A percentile compares a stretch with the other conserved stretches of the same genome.
phyloP scores from a whole-genome alignment of 2,888 invertebrate genomes.

The Spisula solida region DNA sequence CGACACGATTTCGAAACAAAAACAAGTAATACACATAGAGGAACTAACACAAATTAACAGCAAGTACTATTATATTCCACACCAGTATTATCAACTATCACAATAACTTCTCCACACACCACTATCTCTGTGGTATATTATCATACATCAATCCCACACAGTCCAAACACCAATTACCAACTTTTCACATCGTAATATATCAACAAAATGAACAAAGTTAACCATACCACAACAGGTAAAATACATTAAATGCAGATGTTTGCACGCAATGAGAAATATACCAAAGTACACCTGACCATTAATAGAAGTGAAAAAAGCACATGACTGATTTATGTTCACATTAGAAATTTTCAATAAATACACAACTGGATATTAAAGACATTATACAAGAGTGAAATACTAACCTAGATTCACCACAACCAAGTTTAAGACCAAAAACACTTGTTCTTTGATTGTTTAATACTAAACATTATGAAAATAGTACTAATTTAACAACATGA shows the following conservation, averaged over 20 bases:
- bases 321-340: constrained; percentile 2
- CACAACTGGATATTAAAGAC: background rate
- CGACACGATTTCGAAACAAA: background rate
- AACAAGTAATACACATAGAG: background rate
- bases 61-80: background rate
- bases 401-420: constrained; percentile 42
- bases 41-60: constrained; percentile 1
- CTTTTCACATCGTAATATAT: background rate
- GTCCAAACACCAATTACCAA: background rate
- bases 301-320: constrained; percentile 16
- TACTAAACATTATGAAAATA: constrained; percentile 48
- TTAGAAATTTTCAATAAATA: constrained; percentile 20
- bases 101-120: background rate
- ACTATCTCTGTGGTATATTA: background rate
- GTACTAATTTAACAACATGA: constrained; percentile 41
- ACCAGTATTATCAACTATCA: background rate
- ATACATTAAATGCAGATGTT: background rate
- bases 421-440: constrained; percentile 24
- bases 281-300: background rate
- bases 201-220: background rate
- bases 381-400: constrained; percentile 11
- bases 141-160: background rate
- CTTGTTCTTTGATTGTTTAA: constrained; percentile 32
- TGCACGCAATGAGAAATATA: background rate
- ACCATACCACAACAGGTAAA: background rate